Evolutionary conservation across 2,797 vertebrate genomes (phyloP), one percentile per base, ranked within the genome.

Genomic region (Crenichthys baileyi): DNA sequence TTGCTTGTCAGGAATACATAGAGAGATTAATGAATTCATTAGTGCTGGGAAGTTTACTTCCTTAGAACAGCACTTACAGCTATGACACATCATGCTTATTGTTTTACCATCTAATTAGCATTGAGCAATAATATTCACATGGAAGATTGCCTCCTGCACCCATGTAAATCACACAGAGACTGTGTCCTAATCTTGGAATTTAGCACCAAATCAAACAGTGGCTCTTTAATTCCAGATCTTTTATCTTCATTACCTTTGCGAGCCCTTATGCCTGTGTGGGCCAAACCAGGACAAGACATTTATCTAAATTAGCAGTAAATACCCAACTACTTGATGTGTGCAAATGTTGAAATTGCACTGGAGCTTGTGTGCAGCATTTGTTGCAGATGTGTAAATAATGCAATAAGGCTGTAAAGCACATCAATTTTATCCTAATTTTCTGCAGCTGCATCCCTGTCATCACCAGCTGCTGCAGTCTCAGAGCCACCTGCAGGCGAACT

Each of bases 231-330:
- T 91, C 90, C 88, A 75, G 89, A 95, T 96, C 95, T 96, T 97
- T 97, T 96, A 97, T 97, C 96, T 97, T 97, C 96, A 97, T 97
- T 97, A 97, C 95, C 95, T 95, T 93, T 94, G 95, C 94, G 93
- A 95, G 91, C 94, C 94, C 91, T 4, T 0, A 46, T 80, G 82
- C 85, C 72, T 83, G 77, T 39, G 73, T 77, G 75, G 93, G 95
- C 95, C 89, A 93, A 88, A 89, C 88, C 88, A 83, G 95, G 96
- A 96, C 95, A 96, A 95, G 92, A 93, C 95, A 93, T 97, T 97
- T 96, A 97, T 97, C 97, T 96, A 96, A 94, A 97, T 97, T 97
- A 97, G 95, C 94, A 83, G 6, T 85, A 91, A 96, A 95, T 95
- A 94, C 85, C 88, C 70, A 26, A 79, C 76, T 83, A 44, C 53